phyloP scores from a whole-genome alignment of 2,888 invertebrate species.

The Macropis europaea region DNA sequence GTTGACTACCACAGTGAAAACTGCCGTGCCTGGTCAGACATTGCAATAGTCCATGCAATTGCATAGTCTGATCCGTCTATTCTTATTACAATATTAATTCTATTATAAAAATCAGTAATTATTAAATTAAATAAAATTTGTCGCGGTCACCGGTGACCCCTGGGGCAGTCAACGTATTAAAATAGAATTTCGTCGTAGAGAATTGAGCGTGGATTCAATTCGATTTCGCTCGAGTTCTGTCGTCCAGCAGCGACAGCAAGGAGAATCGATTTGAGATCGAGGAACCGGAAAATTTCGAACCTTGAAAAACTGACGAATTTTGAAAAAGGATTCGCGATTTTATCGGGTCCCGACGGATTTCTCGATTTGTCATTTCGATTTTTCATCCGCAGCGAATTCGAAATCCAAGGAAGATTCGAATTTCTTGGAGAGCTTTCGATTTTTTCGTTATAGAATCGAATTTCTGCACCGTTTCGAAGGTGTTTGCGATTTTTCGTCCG shows the following conservation, averaged over 20 bases:
- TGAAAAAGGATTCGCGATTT: background rate
- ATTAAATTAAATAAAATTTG: too few relatives aligned
- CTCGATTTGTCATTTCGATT: constrained; percentile 12
- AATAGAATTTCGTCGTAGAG: background rate
- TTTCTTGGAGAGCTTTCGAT: background rate
- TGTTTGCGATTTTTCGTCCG: too few relatives aligned
- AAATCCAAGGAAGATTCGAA: background rate
- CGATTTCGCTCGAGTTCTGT: background rate
- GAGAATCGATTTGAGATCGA: constrained; percentile 1
- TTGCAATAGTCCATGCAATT: too few relatives aligned
- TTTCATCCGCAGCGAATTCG: background rate
- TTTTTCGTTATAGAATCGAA: too few relatives aligned
- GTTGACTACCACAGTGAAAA: too few relatives aligned
- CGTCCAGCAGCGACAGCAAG: background rate
- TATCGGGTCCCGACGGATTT: background rate
- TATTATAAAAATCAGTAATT: too few relatives aligned
- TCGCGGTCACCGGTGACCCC: too few relatives aligned
- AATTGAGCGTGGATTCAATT: background rate
- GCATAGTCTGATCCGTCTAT: too few relatives aligned
- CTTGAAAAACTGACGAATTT: background rate
- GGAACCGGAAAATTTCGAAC: background rate
- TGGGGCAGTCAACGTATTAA: too few relatives aligned
- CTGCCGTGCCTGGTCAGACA: too few relatives aligned
- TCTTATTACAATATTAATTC: too few relatives aligned
- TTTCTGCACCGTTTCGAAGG: too few relatives aligned